Base-by-base conservation (phyloP, 1,140 invertebrate species). In the Drosophila repletoides region DNA sequence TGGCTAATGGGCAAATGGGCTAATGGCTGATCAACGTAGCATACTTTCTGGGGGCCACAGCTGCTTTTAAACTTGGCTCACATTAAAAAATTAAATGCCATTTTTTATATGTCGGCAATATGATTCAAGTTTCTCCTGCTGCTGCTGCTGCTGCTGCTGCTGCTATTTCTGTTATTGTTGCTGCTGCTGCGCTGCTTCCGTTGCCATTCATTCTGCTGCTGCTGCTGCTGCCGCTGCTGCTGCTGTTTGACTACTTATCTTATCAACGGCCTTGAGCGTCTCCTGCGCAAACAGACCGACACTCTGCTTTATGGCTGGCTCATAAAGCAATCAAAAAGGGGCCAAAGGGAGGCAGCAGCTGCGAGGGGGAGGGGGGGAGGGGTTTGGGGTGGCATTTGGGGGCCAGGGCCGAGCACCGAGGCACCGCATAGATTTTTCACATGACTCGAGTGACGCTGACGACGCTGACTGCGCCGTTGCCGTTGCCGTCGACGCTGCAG, bases 201-300 rank as follows among this genome's bases (percentile, higher is more conserved):
- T 49, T 15, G 21, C 21, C n/a, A 49, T 41, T 40, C 34, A 29
- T 53, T 28, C 17, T 17, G 26, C 9, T 34, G 14, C 33, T 26
- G 21, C 14, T 6, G 9, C 34, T 19, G 24, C 14, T 7, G n/a
- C 24, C 29, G 52, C 7, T 6, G 3, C 14, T 33, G 2, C 9
- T 45, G 10, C 40, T 9, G 12, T 21, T 51, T 40, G 31, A 19
- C 31, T 53, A n/a, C n/a, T n/a, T n/a, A 71, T 69, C 70, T 72
- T 58, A 69, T 72, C 70, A 72, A 72, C 40, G 70, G 52, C 51
- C 65, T 64, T 69, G 65, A 38, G 65, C 48, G 22, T 36, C 56
- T 70, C 45, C 52, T 70, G 61, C 22, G 45, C 34, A 68, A 68
- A 52, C 58, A 63, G 33, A 19, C 31, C 19, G 26, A 31, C 14